Conservation (phyloP, 2,888 invertebrate genomes). For the Punctoribates punctum region DNA sequence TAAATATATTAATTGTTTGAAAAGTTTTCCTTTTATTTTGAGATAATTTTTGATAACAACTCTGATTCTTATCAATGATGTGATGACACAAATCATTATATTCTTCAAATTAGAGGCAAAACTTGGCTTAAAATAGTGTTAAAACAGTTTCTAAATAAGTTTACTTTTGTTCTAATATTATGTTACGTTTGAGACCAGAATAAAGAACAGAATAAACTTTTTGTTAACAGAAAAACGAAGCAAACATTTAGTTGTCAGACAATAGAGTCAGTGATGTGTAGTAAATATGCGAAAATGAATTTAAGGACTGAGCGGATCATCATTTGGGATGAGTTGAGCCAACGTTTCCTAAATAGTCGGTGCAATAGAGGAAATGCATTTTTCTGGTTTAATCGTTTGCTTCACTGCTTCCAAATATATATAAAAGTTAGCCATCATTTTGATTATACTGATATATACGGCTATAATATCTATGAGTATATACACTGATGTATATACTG, state of each 20-base stretch:
- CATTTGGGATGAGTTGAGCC: neutral
- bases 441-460: neutral
- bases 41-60: too few species aligned
- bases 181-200: neutral
- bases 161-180: neutral
- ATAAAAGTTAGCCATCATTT: conserved; percentile 30
- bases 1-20: too few species aligned
- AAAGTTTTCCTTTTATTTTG: too few species aligned
- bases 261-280: conserved; percentile 31
- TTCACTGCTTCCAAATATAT: conserved; percentile 22
- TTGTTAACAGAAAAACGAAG: neutral
- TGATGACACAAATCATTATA: too few species aligned
- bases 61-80: too few species aligned
- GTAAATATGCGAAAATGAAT: conserved; percentile 24
- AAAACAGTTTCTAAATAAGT: neutral
- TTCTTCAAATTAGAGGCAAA: neutral
- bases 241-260: conserved; percentile 27
- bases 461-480: neutral
- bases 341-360: conserved; percentile 15
- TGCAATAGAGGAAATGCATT: conserved; percentile 30
- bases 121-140: neutral
- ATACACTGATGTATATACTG: neutral
- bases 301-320: neutral
- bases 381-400: conserved; percentile 31
- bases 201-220: neutral